Evolutionary conservation across 2,888 invertebrate genomes (phyloP).

Genomic region (Drosophila algonquin): DNA sequence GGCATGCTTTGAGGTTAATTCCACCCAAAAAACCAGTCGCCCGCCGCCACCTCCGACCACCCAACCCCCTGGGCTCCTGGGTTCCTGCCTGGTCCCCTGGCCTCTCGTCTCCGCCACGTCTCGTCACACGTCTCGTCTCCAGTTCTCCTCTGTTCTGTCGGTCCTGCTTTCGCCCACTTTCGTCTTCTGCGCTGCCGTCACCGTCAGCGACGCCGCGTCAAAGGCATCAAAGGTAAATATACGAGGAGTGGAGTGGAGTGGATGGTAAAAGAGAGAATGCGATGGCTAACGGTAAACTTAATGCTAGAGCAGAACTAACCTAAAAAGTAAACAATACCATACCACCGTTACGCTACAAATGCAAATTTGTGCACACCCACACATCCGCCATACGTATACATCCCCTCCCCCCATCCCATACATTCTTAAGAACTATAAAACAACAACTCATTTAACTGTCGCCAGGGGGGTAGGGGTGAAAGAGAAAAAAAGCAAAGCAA

Average conservation of each 20-base stretch:
- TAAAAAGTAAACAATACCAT: conserved; percentile 76
- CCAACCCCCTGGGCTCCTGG: conserved; percentile 1
- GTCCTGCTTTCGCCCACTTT: neutral
- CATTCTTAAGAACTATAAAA: conserved; percentile 53
- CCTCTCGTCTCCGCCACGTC: conserved; percentile 3
- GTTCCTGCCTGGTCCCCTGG: neutral
- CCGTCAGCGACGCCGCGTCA: conserved; percentile 31
- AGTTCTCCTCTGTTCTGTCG: conserved; percentile 10
- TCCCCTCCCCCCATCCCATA: conserved; percentile 19
- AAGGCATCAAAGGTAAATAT: conserved; percentile 77
- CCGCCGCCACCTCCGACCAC: conserved; percentile 7
- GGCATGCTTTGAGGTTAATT: conserved; percentile 70
- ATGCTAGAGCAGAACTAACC: conserved; percentile 64
- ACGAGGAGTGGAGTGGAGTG: conserved; percentile 6
- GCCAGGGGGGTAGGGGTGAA: conserved; percentile 40
- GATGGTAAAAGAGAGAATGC: neutral
- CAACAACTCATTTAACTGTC: conserved; percentile 73
- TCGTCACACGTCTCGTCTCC: conserved; percentile 20
- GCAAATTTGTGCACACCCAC: conserved; percentile 69
- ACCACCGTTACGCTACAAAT: conserved; percentile 74
- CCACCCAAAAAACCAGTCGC: conserved; percentile 30
- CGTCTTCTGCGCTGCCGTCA: conserved; percentile 28
- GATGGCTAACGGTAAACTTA: conserved; percentile 14
- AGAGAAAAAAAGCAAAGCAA: conserved; percentile 23
- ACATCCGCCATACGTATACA: conserved; percentile 13